phyloP scores from a whole-genome alignment of 2,888 invertebrate species.

The Ceraclea dissimilis region DNA sequence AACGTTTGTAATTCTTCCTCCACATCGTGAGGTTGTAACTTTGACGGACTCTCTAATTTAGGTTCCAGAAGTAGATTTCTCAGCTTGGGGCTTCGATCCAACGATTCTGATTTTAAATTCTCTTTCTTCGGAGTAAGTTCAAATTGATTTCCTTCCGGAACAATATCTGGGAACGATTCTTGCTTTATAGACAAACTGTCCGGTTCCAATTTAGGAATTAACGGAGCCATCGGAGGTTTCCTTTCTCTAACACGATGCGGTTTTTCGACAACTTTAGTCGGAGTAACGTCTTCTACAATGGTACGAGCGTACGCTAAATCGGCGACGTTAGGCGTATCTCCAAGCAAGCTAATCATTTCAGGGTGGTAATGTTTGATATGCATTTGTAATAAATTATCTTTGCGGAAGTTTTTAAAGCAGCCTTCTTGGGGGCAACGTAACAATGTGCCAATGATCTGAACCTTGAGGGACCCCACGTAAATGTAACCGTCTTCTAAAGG shows the following conservation, averaged over 20 bases:
- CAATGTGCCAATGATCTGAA: constrained; percentile 61
- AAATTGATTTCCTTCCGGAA: constrained; percentile 9
- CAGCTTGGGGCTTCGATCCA: constrained; percentile 39
- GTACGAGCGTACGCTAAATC: constrained; percentile 79
- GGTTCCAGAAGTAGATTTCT: constrained; percentile 37
- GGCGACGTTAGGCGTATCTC: constrained; percentile 76
- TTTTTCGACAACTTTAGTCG: constrained; percentile 31
- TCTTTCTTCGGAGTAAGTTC: constrained; percentile 6
- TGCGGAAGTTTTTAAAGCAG: constrained; percentile 84
- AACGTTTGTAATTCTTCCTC: constrained; percentile 8
- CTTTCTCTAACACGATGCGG: constrained; percentile 28
- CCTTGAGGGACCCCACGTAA: constrained; percentile 52
- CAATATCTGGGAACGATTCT: constrained; percentile 28
- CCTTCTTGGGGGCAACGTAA: constrained; percentile 71
- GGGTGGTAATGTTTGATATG: constrained; percentile 93
- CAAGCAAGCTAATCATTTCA: constrained; percentile 64
- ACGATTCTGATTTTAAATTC: background rate
- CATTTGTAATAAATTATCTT: constrained; percentile 84
- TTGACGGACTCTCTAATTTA: constrained; percentile 1
- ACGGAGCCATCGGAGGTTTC: constrained; percentile 30
- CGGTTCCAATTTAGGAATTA: constrained; percentile 38
- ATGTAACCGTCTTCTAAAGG: constrained; percentile 41
- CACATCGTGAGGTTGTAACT: constrained; percentile 5
- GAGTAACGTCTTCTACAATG: constrained; percentile 44
- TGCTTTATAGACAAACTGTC: constrained; percentile 34